These are phyloP conservation scores for Chionis minor DNA, from an alignment of 2,113 vertebrate genomes.

Conservation along the genomic window DNA sequence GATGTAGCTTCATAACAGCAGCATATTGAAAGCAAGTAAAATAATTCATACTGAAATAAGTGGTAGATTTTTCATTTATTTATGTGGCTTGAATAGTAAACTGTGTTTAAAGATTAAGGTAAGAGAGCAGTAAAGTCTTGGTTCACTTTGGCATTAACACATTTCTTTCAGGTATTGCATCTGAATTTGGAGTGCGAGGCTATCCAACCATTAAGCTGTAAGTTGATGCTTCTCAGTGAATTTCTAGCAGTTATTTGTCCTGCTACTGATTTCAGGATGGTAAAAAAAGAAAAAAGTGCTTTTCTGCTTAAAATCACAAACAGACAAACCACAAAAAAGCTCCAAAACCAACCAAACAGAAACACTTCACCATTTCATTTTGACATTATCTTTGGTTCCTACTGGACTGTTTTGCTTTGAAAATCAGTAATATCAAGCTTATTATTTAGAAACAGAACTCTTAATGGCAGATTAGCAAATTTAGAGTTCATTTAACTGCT, in stretches of 20 bases:
- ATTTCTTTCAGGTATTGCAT: conserved; percentile 86
- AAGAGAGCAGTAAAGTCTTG: background rate
- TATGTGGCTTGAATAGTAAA: background rate
- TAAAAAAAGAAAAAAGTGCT: background rate
- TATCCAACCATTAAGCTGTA: conserved; percentile 99
- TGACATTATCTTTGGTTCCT: background rate
- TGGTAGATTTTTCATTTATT: background rate
- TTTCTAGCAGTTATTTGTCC: background rate
- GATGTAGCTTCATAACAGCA: background rate
- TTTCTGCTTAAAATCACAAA: background rate
- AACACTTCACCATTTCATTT: background rate
- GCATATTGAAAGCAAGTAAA: background rate
- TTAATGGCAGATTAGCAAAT: background rate
- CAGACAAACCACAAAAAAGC: background rate
- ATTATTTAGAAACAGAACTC: background rate
- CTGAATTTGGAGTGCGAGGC: conserved; percentile 96
- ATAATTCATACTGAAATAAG: background rate
- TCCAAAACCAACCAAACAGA: background rate
- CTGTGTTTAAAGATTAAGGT: background rate
- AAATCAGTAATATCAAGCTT: background rate
- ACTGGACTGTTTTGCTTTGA: background rate
- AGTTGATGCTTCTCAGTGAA: conserved; percentile 69
- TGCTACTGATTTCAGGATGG: background rate
- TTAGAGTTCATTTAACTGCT: background rate
- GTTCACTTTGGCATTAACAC: background rate